Evolutionary conservation across 1,140 invertebrate species (phyloP).

Genomic region (Drosophila ogumai): DNA sequence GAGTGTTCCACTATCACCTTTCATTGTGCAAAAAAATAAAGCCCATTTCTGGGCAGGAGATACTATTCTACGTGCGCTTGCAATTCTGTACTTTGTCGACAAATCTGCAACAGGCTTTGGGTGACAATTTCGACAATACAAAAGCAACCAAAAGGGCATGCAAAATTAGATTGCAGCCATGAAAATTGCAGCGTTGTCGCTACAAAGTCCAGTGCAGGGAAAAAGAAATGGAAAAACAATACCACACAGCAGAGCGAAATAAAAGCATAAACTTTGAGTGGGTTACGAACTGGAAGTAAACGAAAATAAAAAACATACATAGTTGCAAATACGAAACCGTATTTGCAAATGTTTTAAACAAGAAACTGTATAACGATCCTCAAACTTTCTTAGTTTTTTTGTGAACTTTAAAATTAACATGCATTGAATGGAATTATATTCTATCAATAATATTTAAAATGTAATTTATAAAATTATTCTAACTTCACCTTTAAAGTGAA

Average conservation of each 20-base stretch:
- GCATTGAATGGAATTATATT: neutral
- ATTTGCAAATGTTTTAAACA: neutral
- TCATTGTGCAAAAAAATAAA: slow-evolving; percentile 11
- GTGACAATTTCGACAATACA: slow-evolving; percentile 35
- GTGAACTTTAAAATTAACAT: neutral
- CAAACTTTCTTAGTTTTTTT: neutral
- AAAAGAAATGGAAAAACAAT: slow-evolving; percentile 9
- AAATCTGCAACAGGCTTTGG: slow-evolving; percentile 28
- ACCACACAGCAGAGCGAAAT: neutral
- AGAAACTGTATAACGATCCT: neutral
- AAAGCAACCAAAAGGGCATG: slow-evolving; percentile 26
- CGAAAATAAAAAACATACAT: neutral
- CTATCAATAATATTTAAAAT: neutral
- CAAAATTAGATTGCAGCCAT: slow-evolving; percentile 61
- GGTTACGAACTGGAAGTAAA: neutral
- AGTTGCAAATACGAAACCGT: neutral
- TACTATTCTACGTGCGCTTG: neutral
- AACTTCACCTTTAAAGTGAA: neutral
- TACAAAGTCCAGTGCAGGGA: slow-evolving; percentile 18
- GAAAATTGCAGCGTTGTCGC: slow-evolving; percentile 29
- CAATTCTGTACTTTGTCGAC: slow-evolving; percentile 23
- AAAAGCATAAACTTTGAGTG: neutral
- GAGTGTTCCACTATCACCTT: slow-evolving; percentile 8
- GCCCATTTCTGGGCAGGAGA: slow-evolving; percentile 5
- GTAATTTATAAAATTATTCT: neutral